A percentile compares a stretch with the other conserved stretches of the same genome.
These are phyloP conservation scores for Hylomyscus alleni DNA, from an alignment of 2,797 vertebrate genomes.

Conservation along the genomic window DNA sequence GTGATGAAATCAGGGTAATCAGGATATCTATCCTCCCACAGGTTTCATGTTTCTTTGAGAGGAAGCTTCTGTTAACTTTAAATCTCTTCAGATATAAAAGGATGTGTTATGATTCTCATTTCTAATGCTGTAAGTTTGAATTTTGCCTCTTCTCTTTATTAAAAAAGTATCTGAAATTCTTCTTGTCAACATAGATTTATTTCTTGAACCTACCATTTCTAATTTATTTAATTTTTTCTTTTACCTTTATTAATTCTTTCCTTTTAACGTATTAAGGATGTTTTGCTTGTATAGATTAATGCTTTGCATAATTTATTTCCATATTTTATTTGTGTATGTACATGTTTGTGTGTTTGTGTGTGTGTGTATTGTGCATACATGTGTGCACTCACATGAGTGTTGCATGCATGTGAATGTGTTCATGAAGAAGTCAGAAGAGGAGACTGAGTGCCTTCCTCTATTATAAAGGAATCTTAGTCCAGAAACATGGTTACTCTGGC, in stretches of 20 bases:
- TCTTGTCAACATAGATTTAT: conserved; percentile 4
- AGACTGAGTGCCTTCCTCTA: background rate
- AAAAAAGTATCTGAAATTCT: conserved; percentile 4
- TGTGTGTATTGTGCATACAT: background rate
- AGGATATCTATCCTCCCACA: background rate
- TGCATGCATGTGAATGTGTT: too few relatives aligned
- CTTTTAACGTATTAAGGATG: background rate
- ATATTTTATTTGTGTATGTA: background rate
- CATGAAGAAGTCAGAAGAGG: background rate
- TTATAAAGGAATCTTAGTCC: too few relatives aligned
- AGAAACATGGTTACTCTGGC: too few relatives aligned
- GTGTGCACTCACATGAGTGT: background rate
- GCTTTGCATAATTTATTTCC: background rate
- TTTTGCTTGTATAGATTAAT: background rate
- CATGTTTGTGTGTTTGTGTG: background rate
- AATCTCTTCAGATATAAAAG: background rate
- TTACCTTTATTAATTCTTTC: background rate
- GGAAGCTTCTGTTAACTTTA: background rate
- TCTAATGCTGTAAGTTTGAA: background rate
- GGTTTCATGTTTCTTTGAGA: background rate
- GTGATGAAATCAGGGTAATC: background rate
- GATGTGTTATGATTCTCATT: background rate
- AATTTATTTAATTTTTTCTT: background rate
- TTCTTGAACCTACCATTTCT: background rate
- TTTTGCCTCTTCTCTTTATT: background rate